Evolutionary conservation across 37 sponge, comb jelly and placozoan species (phyloP).

Genomic region (Eunapius fragilis): DNA sequence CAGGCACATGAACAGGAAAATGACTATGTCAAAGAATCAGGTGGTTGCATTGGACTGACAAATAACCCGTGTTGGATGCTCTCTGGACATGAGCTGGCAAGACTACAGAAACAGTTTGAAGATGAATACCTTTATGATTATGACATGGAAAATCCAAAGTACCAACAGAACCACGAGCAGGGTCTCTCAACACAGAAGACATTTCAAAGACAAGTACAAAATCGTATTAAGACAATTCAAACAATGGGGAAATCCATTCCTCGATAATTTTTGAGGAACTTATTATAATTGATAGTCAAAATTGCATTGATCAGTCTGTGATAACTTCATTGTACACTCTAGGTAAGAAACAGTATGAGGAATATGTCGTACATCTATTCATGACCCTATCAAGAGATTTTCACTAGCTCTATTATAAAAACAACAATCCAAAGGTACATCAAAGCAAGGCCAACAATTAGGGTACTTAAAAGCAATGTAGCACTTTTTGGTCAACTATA

Average conservation of each 20-base stretch:
- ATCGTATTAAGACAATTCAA: too few relatives aligned
- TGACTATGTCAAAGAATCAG: constrained; percentile 17
- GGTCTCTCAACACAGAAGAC: constrained; percentile 29
- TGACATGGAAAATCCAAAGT: not conserved
- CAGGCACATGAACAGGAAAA: constrained; percentile 42
- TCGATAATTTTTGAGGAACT: constrained; percentile 8
- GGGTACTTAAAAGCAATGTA: not conserved
- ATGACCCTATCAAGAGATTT: constrained; percentile 9
- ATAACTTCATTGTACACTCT: not conserved
- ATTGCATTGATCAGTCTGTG: too few relatives aligned
- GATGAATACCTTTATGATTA: constrained; percentile 1
- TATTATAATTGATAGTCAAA: not conserved
- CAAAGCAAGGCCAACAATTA: constrained; percentile 8
- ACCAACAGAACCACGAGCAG: constrained; percentile 28
- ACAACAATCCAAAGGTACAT: constrained; percentile 1
- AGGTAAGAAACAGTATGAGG: constrained; percentile 13
- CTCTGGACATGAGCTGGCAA: constrained; percentile 46
- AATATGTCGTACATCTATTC: constrained; percentile 10
- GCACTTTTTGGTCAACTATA: constrained; percentile 2
- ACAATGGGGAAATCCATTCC: too few relatives aligned
- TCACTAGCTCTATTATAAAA: constrained; percentile 1
- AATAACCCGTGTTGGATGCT: constrained; percentile 33
- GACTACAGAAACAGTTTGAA: constrained; percentile 9
- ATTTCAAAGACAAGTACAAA: constrained; percentile 16
- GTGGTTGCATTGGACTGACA: constrained; percentile 25